Evolutionary conservation across 1,140 invertebrate genomes (phyloP).

Genomic region (Wasmannia auropunctata): DNA sequence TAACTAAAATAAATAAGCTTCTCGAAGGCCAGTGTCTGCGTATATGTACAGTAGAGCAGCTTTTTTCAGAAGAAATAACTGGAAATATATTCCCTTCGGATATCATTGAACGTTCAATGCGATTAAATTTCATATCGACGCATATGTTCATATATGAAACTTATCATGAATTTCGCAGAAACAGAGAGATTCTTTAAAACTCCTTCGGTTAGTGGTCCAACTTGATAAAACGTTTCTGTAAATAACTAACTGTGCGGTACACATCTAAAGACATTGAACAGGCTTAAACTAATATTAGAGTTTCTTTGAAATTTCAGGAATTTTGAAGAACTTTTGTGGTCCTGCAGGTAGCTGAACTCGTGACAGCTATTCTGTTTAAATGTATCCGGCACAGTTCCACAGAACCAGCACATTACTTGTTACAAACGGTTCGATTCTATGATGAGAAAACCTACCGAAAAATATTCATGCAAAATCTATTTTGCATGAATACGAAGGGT

Average conservation of each 20-base stretch:
- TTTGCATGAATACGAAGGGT: background rate
- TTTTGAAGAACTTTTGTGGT: background rate
- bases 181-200: background rate
- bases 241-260: background rate
- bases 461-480: background rate
- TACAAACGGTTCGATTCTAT: background rate
- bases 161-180: background rate
- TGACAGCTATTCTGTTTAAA: constrained; percentile 18
- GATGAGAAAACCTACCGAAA: background rate
- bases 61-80: background rate
- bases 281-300: background rate
- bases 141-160: background rate
- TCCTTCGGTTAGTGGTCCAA: background rate
- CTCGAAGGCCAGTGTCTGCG: background rate
- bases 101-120: background rate
- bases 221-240: background rate
- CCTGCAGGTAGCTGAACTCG: background rate
- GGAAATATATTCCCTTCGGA: background rate
- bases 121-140: background rate
- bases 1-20: background rate
- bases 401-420: background rate
- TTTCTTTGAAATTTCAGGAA: background rate
- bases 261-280: background rate
- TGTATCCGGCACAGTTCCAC: background rate
- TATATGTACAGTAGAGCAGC: background rate